These are phyloP conservation scores for Peribatodes rhomboidaria DNA, from an alignment of 2,888 invertebrate species.

Conservation along the genomic window DNA sequence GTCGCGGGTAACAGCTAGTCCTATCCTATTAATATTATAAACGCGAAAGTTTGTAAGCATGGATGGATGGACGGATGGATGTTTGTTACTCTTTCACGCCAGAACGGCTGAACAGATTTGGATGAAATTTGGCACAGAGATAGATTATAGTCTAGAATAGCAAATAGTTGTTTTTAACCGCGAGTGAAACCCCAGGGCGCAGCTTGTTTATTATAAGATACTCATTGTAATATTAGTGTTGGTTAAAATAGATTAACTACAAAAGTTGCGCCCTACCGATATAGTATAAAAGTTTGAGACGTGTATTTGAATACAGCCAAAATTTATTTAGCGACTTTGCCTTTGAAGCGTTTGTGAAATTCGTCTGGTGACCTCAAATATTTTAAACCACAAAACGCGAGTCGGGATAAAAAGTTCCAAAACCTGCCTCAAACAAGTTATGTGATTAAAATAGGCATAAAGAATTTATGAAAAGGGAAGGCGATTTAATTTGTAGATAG, in stretches of 20 bases:
- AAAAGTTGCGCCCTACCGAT: background rate
- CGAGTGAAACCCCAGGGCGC: too few relatives aligned
- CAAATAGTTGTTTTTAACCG: too few relatives aligned
- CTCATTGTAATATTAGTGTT: too few relatives aligned
- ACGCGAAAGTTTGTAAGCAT: too few relatives aligned
- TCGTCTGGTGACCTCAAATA: conserved; percentile 27
- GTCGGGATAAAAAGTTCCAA: conserved; percentile 19
- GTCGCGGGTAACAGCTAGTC: too few relatives aligned
- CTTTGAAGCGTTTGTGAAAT: conserved; percentile 25
- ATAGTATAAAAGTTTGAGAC: conserved; percentile 12
- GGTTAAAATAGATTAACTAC: too few relatives aligned
- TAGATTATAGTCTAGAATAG: too few relatives aligned
- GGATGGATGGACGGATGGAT: too few relatives aligned
- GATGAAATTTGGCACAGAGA: too few relatives aligned
- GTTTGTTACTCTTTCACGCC: too few relatives aligned
- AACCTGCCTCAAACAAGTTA: conserved; percentile 4
- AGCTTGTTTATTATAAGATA: background rate
- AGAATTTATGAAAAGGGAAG: background rate
- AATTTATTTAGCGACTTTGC: conserved; percentile 29
- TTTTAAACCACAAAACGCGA: conserved; percentile 21
- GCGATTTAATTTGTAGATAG: background rate
- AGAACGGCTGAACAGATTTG: too few relatives aligned
- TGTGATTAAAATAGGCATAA: background rate
- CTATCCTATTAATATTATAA: too few relatives aligned
- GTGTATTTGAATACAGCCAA: conserved; percentile 18